Evolutionary conservation across 2,888 invertebrate genomes (phyloP).

Genomic region (Sarcophaga caerulescens): DNA sequence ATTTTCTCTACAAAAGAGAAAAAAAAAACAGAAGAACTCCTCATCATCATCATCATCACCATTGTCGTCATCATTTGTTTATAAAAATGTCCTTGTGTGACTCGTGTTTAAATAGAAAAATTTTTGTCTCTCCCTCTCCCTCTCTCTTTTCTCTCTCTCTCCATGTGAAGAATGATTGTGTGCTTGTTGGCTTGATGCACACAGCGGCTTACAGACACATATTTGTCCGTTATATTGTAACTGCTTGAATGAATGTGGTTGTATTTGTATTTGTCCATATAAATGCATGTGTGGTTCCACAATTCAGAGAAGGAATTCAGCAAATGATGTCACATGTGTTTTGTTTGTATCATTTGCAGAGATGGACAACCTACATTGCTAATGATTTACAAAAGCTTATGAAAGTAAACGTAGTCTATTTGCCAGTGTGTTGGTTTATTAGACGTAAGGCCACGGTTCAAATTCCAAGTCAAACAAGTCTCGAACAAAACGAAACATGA

Average conservation of each 20-base stretch:
- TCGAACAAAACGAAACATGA: too few relatives aligned
- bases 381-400: too few relatives aligned
- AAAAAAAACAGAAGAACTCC: neutral
- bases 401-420: neutral
- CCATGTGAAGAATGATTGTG: too few relatives aligned
- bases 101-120: conserved; percentile 55
- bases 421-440: too few relatives aligned
- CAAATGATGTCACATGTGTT: conserved; percentile 52
- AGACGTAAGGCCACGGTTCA: too few relatives aligned
- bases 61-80: conserved; percentile 42
- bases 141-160: neutral
- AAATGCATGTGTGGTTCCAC: conserved; percentile 55
- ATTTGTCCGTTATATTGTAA: neutral
- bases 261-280: conserved; percentile 35
- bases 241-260: conserved; percentile 5
- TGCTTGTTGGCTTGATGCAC: too few relatives aligned
- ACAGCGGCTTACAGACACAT: neutral
- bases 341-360: conserved; percentile 15
- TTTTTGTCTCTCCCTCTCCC: neutral
- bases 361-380: neutral
- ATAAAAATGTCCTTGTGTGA: conserved; percentile 65
- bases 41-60: too few relatives aligned
- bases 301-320: conserved; percentile 34
- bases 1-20: neutral
- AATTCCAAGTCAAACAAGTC: too few relatives aligned